A percentile compares a stretch with the other conserved stretches of the same genome.
These are phyloP conservation scores for Sitodiplosis mosellana DNA, from an alignment of 1,140 invertebrate genomes.

Conservation along the genomic window DNA sequence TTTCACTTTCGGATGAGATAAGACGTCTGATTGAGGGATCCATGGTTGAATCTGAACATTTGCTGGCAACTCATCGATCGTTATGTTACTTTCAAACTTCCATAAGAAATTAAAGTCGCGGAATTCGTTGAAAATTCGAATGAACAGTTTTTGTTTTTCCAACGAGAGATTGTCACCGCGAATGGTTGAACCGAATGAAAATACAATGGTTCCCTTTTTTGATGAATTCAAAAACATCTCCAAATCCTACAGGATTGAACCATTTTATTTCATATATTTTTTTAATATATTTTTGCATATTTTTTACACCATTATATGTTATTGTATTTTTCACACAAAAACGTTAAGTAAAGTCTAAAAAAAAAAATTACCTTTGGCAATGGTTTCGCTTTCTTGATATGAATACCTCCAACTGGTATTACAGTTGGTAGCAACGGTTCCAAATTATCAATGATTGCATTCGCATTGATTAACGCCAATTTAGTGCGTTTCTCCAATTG, in stretches of 20 bases:
- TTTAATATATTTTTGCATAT: too few species aligned
- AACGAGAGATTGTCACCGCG: conserved; percentile 7
- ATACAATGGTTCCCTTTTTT: conserved; percentile 16
- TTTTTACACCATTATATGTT: too few species aligned
- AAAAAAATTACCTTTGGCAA: neutral
- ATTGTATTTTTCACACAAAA: neutral
- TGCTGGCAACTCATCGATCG: neutral
- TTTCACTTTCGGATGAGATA: conserved; percentile 24
- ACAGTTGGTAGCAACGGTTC: neutral
- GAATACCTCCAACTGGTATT: neutral
- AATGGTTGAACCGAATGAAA: conserved; percentile 13
- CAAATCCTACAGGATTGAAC: conserved; percentile 7
- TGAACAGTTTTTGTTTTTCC: conserved; percentile 3
- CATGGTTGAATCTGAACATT: conserved; percentile 8
- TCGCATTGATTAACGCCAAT: too few species aligned
- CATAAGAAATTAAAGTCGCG: conserved; percentile 16
- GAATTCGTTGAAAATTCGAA: conserved; percentile 8
- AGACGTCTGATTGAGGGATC: conserved; percentile 30
- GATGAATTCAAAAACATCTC: conserved; percentile 12
- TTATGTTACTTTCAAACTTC: conserved; percentile 14
- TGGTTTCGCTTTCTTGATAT: neutral
- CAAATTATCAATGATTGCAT: neutral
- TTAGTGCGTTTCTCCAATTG: too few species aligned
- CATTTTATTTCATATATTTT: too few species aligned
- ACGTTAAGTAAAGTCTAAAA: neutral